Base-by-base conservation (phyloP, 2,797 vertebrate genomes). In the Danionella dracula region DNA sequence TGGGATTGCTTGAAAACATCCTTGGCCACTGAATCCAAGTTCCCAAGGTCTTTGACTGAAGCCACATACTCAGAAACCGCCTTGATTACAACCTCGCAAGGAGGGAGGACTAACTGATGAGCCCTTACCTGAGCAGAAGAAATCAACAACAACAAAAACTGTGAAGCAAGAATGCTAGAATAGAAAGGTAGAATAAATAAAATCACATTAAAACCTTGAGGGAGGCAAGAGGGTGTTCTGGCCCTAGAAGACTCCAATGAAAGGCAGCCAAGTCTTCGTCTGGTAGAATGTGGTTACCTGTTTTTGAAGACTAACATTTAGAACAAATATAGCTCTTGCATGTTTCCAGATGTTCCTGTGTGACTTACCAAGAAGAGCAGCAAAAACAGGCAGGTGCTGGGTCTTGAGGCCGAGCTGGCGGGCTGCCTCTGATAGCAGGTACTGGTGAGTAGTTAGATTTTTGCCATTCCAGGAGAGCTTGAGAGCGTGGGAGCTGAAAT, bases 391-490 rank as follows among this genome's bases (percentile, higher is more conserved):
- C 78, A 96, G 90, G 81, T 92, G 93, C 79, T 92, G 90, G 44
- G 89, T 90, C 84, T 94, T 94, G 12, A 96, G 88, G 15, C 92
- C 93, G 8, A 94, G 87, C 76, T 96, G 93, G 76, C 93, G 88
- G 78, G 93, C 93, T 1, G 93, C 93, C 78, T 95, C 93, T 59
- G 92, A 92, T 84, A 94, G 89, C 81, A 95, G 89, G 67, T 94
- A 96, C 84, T 95, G 93, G 82, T 94, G 93, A 74, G 93, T 96
- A 78, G 92, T 95, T 68, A 95, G 88, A 84, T 94, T 95, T 78
- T 95, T 96, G 75, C 94, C 93, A 5, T 96, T 96, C 93, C 93
- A 96, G 86, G 92, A 94, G 73, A 96, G 87, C 80, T 95, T 96
- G 81, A 94, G 92, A 7, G 93, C 92, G 21, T 95, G 93, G 7